These are phyloP conservation scores for Melanogrammus aeglefinus DNA, from an alignment of 2,797 vertebrate species.

Conservation along the genomic window DNA sequence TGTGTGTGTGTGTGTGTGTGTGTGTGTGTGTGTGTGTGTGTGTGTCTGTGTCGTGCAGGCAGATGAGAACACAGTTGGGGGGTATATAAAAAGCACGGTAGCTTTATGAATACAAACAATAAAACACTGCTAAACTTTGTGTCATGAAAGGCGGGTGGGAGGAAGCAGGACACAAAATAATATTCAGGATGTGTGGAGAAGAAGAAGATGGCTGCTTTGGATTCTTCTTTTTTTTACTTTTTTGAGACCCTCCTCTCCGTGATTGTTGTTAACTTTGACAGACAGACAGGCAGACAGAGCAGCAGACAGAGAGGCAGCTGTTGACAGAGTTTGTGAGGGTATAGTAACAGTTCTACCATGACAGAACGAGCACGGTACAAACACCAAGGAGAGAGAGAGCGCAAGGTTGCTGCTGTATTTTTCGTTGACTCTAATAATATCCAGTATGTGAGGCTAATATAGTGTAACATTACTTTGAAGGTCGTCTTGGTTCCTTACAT, in stretches of 20 bases:
- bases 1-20: not conserved
- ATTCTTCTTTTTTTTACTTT: not conserved
- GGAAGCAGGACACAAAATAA: constrained; percentile 74
- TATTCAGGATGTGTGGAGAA: constrained; percentile 65
- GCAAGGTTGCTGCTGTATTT: not conserved
- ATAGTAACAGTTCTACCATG: constrained; percentile 62
- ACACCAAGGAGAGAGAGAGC: too few relatives aligned
- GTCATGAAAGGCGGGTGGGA: constrained; percentile 65
- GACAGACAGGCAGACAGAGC: constrained; percentile 51
- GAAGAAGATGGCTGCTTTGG: constrained; percentile 18
- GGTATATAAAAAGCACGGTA: constrained; percentile 62
- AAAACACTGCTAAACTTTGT: constrained; percentile 68
- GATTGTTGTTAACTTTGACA: constrained; percentile 65
- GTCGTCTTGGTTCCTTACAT: too few relatives aligned
- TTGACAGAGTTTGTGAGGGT: constrained; percentile 72
- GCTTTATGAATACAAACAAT: constrained; percentile 54
- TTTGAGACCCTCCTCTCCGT: constrained; percentile 53
- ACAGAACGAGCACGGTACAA: too few relatives aligned
- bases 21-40: too few relatives aligned
- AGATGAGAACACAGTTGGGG: constrained; percentile 63
- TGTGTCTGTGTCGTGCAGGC: constrained; percentile 12
- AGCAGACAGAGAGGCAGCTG: constrained; percentile 67
- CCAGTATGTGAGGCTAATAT: not conserved
- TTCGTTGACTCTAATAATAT: not conserved
- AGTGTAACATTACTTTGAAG: not conserved